These are phyloP conservation scores for Strix aluco DNA, from an alignment of 2,113 vertebrate genomes.

Conservation along the genomic window DNA sequence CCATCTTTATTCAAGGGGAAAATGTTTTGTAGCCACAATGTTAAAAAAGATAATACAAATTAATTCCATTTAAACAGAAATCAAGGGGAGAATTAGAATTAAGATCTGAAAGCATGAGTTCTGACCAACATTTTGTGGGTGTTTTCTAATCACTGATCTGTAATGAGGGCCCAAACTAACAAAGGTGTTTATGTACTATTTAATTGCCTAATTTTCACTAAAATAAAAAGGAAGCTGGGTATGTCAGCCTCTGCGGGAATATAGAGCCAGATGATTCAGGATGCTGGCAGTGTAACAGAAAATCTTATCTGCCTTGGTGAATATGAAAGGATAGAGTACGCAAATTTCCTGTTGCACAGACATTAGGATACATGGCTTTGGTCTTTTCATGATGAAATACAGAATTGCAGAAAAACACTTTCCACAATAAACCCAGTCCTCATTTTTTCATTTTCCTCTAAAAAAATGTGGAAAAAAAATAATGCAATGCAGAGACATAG, in stretches of 20 bases:
- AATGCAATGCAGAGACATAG: not conserved
- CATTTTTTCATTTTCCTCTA: not conserved
- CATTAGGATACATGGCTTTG: not conserved
- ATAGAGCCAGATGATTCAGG: not conserved
- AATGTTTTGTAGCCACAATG: not conserved
- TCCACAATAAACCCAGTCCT: not conserved
- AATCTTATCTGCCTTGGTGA: not conserved
- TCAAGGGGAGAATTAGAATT: not conserved
- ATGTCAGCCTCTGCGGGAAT: not conserved
- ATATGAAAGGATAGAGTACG: not conserved
- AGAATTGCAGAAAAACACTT: not conserved
- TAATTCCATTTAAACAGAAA: not conserved
- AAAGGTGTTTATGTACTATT: not conserved
- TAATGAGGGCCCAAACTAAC: not conserved
- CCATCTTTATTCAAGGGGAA: not conserved
- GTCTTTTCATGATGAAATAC: not conserved
- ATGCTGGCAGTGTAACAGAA: not conserved
- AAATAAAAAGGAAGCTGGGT: not conserved
- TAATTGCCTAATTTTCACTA: not conserved
- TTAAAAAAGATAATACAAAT: not conserved
- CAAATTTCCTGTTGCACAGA: not conserved
- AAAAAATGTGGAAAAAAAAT: not conserved
- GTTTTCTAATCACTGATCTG: not conserved
- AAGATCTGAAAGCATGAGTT: not conserved
- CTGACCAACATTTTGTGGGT: not conserved